Base-by-base conservation (phyloP, 2,888 invertebrate species). In the Aphodius granarius region DNA sequence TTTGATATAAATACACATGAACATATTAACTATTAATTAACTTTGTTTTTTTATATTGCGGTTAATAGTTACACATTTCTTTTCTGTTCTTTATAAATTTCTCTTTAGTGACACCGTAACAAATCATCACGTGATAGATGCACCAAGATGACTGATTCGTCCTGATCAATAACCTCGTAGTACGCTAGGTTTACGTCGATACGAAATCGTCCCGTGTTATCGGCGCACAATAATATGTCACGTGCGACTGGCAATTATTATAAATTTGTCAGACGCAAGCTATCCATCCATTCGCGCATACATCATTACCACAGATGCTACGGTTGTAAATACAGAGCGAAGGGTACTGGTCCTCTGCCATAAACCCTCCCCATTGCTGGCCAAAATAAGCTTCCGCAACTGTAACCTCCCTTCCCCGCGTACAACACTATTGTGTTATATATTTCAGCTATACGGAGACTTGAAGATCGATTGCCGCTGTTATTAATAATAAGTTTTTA, bases 141-240 rank as follows among this genome's bases (percentile, higher is more conserved):
- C 43, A 43, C 13, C 43, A 43, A 43, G 43, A 43, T 13, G 43
- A 43, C 43, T 43, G 43, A 43, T 13, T 23, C 5, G 43, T 6
- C 9, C 13, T 43, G 68, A 20, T 68, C 68, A 68, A 68, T 68
- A 68, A 13, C 68, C 3, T 65, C 15, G 19, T 19, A 20, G 68
- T 68, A 19, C 6, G n/a, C 43, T 43, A 43, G 43, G 43, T 43
- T 5, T 68, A 22, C 22, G n/a, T 19, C 68, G 68, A 22, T 68
- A 68, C 20, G 6, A 21, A 68, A 68, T 23, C 22, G 71, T 22
- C 43, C 63, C 71, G 43, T 23, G 18, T 71, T 71, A 62, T 43
- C 71, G 20, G 17, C 15, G 71, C 43, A 71, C 71, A 71, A 64
- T 73, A 66, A 73, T 73, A 73, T 66, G 73, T 66, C 73, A 73